These are phyloP conservation scores for Cheilosia impressa DNA, from an alignment of 2,888 invertebrate genomes.

Conservation along the genomic window DNA sequence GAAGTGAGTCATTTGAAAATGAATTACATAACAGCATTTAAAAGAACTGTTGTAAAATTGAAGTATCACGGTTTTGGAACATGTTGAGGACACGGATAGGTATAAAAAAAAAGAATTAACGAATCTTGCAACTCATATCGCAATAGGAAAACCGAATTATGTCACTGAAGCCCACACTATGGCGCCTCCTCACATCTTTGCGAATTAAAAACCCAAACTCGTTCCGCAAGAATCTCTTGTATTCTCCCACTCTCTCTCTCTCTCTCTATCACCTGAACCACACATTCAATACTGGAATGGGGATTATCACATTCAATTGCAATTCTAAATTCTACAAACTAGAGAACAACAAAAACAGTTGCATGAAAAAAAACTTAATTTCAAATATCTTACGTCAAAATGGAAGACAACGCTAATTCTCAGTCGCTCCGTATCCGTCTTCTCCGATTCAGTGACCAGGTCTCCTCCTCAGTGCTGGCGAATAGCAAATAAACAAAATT, in stretches of 20 bases:
- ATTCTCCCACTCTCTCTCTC: not conserved
- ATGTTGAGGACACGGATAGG: too few relatives aligned
- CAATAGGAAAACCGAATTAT: too few relatives aligned
- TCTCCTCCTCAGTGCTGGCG: slow-evolving; percentile 90
- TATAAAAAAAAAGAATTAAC: too few relatives aligned
- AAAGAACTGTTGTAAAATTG: too few relatives aligned
- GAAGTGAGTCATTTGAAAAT: too few relatives aligned
- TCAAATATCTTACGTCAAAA: slow-evolving; percentile 52
- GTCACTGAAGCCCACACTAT: not conserved
- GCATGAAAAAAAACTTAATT: slow-evolving; percentile 10
- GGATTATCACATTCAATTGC: slow-evolving; percentile 66
- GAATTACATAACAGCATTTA: too few relatives aligned
- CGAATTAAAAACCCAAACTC: not conserved
- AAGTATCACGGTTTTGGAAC: too few relatives aligned
- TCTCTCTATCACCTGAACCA: slow-evolving; percentile 29
- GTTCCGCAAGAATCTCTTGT: slow-evolving; percentile 1
- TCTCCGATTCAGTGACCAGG: slow-evolving; percentile 84
- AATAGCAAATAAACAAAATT: slow-evolving; percentile 92
- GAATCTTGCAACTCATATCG: too few relatives aligned
- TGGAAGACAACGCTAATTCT: slow-evolving; percentile 70
- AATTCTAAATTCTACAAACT: slow-evolving; percentile 49
- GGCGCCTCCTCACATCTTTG: not conserved
- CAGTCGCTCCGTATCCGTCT: slow-evolving; percentile 62
- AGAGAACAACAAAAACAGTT: slow-evolving; percentile 16
- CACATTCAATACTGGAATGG: slow-evolving; percentile 63